These are phyloP conservation scores for Peromyscus melanophrys DNA, from an alignment of 2,797 vertebrate genomes.

Conservation along the genomic window DNA sequence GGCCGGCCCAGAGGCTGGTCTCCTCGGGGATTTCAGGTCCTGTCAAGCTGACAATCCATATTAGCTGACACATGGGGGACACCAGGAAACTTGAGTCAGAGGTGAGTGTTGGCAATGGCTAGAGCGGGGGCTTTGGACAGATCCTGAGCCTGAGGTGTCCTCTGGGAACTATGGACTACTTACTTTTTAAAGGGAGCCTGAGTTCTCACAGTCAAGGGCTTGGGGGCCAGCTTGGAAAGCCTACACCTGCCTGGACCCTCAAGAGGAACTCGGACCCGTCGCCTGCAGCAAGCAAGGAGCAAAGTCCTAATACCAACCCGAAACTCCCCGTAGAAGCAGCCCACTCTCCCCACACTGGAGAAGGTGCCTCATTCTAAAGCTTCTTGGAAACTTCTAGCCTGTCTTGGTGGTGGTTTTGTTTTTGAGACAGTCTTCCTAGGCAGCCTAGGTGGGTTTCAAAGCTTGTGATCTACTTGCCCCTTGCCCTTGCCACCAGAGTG, in stretches of 20 bases:
- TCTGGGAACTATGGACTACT: neutral
- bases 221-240: too few species aligned
- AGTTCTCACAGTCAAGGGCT: fast-evolving
- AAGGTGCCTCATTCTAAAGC: neutral
- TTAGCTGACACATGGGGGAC: neutral
- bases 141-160: neutral
- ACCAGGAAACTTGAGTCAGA: neutral
- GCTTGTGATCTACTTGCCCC: too few species aligned
- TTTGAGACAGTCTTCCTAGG: neutral
- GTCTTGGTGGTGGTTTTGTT: neutral
- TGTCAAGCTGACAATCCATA: neutral
- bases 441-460: neutral
- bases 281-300: neutral
- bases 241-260: neutral
- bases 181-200: neutral
- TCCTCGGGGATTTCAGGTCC: neutral
- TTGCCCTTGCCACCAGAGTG: neutral
- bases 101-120: neutral
- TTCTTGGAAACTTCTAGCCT: neutral
- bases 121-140: neutral
- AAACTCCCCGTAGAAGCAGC: neutral
- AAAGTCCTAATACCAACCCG: neutral
- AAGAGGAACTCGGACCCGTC: neutral
- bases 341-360: neutral
- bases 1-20: neutral